Evolutionary conservation across 2,113 vertebrate species (phyloP), one percentile per base, ranked within the genome.

Genomic region (Cyanistes caeruleus): DNA sequence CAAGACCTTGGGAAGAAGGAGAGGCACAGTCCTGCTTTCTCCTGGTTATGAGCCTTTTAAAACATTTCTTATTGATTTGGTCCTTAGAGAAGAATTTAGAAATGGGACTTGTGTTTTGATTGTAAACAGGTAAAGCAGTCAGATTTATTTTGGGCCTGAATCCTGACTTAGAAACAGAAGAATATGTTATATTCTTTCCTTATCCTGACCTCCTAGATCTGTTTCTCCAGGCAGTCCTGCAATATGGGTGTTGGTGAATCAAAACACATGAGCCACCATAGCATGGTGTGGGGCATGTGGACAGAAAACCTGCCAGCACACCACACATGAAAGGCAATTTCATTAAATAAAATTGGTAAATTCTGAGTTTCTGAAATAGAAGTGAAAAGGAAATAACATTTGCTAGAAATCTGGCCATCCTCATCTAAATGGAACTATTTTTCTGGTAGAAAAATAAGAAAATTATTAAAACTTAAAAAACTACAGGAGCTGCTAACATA

Each of bases 401-500:
- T 88, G 12, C 11, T 63, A 37, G 65, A 49, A 39, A 92, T 77
- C 52, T 97, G 87, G 95, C 46, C 56, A 51, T 31, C 25, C 15
- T 75, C 6, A 51, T 56, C 21, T 31, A 35, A 68, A 84, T 95
- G 43, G 93, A 96, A 85, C 9, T 62, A 23, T 75, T 65, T 89
- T 97, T 97, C 65, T 59, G 28, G 52, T 63, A 86, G 59, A 60
- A 70, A 93, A 95, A 83, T 14, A 48, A 62, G 83, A 90, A 95
- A 92, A 84, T 64, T 2, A 96, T 93, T 93, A 96, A 77, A 94
- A 96, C 33, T 77, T 90, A 82, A 93, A 60, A 56, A 24, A 25
- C 31, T 59, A 17, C 48, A 52, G 60, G 95, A 98, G 84, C 22
- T 95, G 74, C 96, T 96, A 91, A 95, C 74, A 95, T 92, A 95